A percentile compares a stretch with the other conserved stretches of the same genome.
Evolutionary conservation across 2,113 vertebrate species (phyloP).

Genomic region (Centropus bengalensis): DNA sequence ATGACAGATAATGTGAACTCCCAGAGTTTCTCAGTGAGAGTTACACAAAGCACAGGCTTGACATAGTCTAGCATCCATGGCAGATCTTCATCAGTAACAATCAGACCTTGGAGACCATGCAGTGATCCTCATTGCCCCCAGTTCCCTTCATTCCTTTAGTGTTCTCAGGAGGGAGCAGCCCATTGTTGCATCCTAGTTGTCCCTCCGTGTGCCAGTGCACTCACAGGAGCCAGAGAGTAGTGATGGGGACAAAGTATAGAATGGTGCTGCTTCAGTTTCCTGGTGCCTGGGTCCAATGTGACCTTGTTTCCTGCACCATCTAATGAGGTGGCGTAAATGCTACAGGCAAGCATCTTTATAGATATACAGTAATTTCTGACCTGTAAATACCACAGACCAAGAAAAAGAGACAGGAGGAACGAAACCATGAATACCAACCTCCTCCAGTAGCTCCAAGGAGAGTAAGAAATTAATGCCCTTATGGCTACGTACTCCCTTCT

Average conservation of each 20-base stretch:
- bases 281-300: background rate
- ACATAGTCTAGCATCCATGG: background rate
- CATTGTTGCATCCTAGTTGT: background rate
- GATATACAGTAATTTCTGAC: background rate
- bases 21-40: background rate
- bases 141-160: background rate
- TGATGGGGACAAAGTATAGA: background rate
- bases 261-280: background rate
- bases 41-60: background rate
- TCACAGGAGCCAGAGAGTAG: background rate
- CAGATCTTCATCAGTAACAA: background rate
- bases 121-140: background rate
- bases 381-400: background rate
- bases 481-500: background rate
- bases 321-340: background rate
- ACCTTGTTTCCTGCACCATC: background rate
- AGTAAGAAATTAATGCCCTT: background rate
- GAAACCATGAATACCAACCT: background rate
- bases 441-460: background rate
- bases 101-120: background rate
- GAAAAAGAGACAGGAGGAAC: background rate
- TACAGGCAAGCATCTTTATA: background rate
- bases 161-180: background rate
- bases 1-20: background rate
- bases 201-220: background rate